Percentiles rank a stretch among this genome's conserved stretches.
These are phyloP conservation scores for Bos taurus DNA, from an alignment of 2,113 vertebrate species.

Conservation along the genomic window DNA sequence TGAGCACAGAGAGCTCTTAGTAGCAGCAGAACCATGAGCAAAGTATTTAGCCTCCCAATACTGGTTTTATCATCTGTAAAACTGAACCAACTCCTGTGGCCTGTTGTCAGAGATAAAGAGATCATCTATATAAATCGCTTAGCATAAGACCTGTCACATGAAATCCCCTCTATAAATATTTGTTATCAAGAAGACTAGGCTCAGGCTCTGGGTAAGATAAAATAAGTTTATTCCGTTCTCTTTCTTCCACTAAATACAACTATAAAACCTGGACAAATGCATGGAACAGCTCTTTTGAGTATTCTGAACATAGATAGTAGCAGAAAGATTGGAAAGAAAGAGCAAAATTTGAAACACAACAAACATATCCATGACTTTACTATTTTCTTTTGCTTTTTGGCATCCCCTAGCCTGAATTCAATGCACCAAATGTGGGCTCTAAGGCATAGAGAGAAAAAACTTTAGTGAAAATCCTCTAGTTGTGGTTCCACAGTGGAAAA, in stretches of 20 bases:
- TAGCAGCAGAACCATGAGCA: not conserved
- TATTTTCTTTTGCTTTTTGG: not conserved
- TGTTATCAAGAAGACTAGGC: not conserved
- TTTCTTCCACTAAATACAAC: not conserved
- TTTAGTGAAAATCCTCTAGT: not conserved
- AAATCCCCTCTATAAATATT: conserved; percentile 2
- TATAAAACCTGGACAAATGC: not conserved
- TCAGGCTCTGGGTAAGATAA: not conserved
- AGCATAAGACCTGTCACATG: not conserved
- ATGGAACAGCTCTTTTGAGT: not conserved
- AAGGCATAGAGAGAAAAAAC: not conserved
- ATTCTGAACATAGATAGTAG: not conserved
- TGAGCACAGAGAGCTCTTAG: not conserved
- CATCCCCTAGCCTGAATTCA: not conserved
- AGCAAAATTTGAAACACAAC: not conserved
- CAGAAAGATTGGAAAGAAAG: not conserved
- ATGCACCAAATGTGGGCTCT: not conserved
- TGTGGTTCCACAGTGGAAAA: not conserved
- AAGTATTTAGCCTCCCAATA: not conserved
- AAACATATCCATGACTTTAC: not conserved
- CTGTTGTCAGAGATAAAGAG: not conserved
- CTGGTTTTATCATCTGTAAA: not conserved
- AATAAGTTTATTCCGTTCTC: not conserved
- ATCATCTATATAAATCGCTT: not conserved
- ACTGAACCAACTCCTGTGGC: not conserved